Percentiles rank a stretch among this genome's conserved stretches.
Evolutionary conservation across 2,888 invertebrate genomes (phyloP).

Genomic region (Aelia acuminata): DNA sequence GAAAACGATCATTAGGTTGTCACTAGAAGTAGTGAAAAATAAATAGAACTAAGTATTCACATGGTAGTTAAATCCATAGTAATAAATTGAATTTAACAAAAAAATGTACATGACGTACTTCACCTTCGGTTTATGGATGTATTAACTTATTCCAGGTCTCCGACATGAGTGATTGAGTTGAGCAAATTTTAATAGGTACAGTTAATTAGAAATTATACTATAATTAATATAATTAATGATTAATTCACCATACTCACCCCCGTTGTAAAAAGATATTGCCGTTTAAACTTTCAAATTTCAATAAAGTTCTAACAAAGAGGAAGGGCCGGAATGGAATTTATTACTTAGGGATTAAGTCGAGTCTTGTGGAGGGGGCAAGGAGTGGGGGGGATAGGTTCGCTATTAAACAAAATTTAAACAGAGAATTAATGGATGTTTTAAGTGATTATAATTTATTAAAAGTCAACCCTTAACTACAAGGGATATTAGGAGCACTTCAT

Average conservation of each 20-base stretch:
- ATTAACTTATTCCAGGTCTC: no score
- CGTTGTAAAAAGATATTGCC: not conserved
- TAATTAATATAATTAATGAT: no score
- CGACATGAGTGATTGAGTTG: no score
- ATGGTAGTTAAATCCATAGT: no score
- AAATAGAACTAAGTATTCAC: no score
- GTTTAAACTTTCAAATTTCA: slow-evolving; percentile 26
- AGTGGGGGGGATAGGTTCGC: not conserved
- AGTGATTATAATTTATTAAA: slow-evolving; percentile 53
- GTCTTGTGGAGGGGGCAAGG: not conserved
- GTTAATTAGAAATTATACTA: not conserved
- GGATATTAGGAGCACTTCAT: slow-evolving; percentile 38
- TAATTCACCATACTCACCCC: not conserved
- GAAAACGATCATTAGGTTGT: no score
- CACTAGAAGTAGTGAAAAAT: no score
- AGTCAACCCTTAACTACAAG: slow-evolving; percentile 41
- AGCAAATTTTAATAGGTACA: not conserved
- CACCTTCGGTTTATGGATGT: no score
- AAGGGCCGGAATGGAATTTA: slow-evolving; percentile 34
- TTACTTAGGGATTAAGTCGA: slow-evolving; percentile 13
- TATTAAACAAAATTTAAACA: slow-evolving; percentile 48
- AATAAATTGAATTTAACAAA: no score
- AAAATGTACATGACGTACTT: no score
- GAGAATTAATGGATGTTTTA: slow-evolving; percentile 48
- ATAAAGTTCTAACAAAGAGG: not conserved